Conservation (phyloP, 1,140 invertebrate species). For the Atta texana region DNA sequence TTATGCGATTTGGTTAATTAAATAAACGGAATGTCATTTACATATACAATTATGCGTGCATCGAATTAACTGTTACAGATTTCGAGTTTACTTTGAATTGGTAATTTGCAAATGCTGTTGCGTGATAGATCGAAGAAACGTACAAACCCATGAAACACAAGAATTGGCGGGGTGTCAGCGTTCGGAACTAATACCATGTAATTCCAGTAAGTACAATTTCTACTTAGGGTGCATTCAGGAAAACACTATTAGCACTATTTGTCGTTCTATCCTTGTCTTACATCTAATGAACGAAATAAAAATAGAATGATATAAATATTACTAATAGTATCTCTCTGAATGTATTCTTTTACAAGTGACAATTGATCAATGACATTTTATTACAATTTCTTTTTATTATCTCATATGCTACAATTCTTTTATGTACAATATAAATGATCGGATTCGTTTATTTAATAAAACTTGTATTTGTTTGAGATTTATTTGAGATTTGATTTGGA, state of each 20-base stretch:
- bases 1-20: not conserved
- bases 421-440: not conserved
- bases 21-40: not conserved
- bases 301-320: no score
- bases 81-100: conserved; percentile 87
- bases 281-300: no score
- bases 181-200: conserved; percentile 69
- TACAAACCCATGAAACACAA: conserved; percentile 67
- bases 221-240: not conserved
- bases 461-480: not conserved
- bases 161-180: conserved; percentile 70
- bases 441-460: not conserved
- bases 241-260: no score
- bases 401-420: not conserved
- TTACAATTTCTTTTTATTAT: not conserved
- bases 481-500: not conserved
- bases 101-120: conserved; percentile 86
- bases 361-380: not conserved
- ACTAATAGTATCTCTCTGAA: no score
- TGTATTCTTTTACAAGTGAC: not conserved
- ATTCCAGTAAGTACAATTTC: conserved; percentile 68
- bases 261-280: no score
- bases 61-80: conserved; percentile 79
- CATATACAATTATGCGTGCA: not conserved
- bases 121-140: conserved; percentile 60